Evolutionary conservation across 2,113 vertebrate genomes (phyloP), one percentile per base, ranked within the genome.

Genomic region (Oryzias javanicus): DNA sequence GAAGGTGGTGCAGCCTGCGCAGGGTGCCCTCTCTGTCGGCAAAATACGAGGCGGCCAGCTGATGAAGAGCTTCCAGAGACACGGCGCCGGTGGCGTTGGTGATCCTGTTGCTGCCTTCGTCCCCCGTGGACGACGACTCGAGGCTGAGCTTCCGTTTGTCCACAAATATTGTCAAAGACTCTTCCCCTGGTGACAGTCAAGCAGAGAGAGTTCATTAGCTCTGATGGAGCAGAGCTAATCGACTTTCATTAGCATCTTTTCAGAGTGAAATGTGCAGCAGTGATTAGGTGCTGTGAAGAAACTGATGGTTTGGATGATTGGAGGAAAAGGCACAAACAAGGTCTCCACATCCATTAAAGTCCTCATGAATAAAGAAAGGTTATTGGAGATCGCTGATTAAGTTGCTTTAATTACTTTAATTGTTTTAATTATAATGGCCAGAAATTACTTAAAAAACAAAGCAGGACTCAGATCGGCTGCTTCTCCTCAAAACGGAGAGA

Each of bases 31-130:
- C 91, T 60, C 92, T 85, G 87, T 93, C 91, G 1, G 90, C 92
- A 86, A 93, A 93, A 82, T 93, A 93, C 69, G 92, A 93, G 14
- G 92, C 91, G 4, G 92, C 91, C 78, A 93, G 83, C 80, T 92
- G 91, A 79, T 93, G 91, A 42, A 93, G 90, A 40, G 82, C 84
- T 76, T 93, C 92, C 50, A 93, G 89, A 60, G 87, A 90, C 74
- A 91, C 83, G 1, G 76, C 51, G 6, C 83, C 80, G 0, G 90
- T 87, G 16, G 77, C 41, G 52, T 86, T 92, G 4, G 77, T 76
- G 64, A 67, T 78, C 42, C 60, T 79, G 71, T 3, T 47, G 67
- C 59, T 24, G 54, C 55, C 58, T 24, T 85, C 71, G 1, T 45
- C 52, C 13, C 63, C 79, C 1, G 71, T 19, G 4, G 76, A 24